Evolutionary conservation across 2,888 invertebrate genomes (phyloP).

Genomic region (Lycia hirtaria): DNA sequence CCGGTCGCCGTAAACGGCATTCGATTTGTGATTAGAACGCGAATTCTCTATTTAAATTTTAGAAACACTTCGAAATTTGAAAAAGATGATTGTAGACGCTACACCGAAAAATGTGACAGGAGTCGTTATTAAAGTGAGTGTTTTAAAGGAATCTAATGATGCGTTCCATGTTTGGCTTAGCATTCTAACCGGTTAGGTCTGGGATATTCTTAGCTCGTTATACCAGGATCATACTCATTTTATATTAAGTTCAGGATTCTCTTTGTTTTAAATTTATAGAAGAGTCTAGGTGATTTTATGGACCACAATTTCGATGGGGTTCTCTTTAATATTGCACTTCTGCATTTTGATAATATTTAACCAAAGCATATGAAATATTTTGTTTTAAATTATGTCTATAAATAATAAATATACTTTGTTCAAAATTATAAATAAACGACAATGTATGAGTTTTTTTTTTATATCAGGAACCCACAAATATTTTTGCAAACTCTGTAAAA

Average conservation of each 20-base stretch:
- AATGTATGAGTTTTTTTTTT: not conserved
- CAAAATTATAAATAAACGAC: too few species aligned
- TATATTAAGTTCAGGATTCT: slow-evolving; percentile 10
- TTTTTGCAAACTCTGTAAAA: not conserved
- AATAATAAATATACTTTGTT: too few species aligned
- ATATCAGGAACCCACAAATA: not conserved
- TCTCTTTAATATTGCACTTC: too few species aligned
- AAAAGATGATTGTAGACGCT: slow-evolving; percentile 69
- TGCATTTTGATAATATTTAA: not conserved
- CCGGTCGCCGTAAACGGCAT: slow-evolving; percentile 62
- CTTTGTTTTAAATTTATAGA: slow-evolving; percentile 14
- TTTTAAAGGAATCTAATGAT: slow-evolving; percentile 26
- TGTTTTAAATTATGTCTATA: too few species aligned
- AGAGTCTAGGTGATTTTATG: not conserved
- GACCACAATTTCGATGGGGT: not conserved
- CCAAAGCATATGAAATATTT: too few species aligned
- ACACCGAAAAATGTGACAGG: slow-evolving; percentile 68
- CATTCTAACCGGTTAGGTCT: slow-evolving; percentile 27
- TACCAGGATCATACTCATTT: slow-evolving; percentile 15
- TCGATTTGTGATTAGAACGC: slow-evolving; percentile 44
- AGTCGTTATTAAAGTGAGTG: slow-evolving; percentile 80
- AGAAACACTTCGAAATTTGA: slow-evolving; percentile 28
- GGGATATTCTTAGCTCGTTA: slow-evolving; percentile 25
- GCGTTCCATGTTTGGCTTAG: slow-evolving; percentile 20
- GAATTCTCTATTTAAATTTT: slow-evolving; percentile 33